Base-by-base conservation (phyloP, 1,140 invertebrate genomes). In the Spodoptera frugiperda region DNA sequence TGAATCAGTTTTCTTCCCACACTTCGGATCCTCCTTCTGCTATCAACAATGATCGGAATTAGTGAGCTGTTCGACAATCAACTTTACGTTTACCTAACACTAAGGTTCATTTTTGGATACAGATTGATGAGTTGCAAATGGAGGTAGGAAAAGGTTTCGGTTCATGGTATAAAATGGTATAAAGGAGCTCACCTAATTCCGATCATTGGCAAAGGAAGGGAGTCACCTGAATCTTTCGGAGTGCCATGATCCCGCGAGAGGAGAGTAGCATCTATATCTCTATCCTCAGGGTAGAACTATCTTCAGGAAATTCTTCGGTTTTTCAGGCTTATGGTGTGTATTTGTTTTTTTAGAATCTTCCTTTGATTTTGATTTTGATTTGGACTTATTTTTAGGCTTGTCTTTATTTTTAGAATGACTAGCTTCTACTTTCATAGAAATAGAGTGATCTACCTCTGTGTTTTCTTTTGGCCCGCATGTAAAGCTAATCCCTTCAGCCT, bases 21-120 rank as follows among this genome's bases (percentile, higher is more conserved):
- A 17, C 54, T 12, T 25, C 21, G 9, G 17, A 10, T 57, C 9
- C 10, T 10, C 17, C 54, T 57, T 57, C 17, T 25, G 19, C 54
- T 57, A 57, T 25, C 21, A 57, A 57, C 21, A 57, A 57, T 25
- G 54, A 25, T 57, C 54, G 54, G 54, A 57, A 25, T 57, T 57
- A 57, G 54, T 17, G 54, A 25, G 21, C 17, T 57, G 54, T 19
- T 25, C 6, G 10, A 51, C 3, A 15, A 51, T n/a, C n/a, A 39
- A 6, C 33, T 39, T 39, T 39, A 39, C 33, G 5, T 39, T 39
- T 10, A 39, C 33, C 3, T 39, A 39, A 8, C 33, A 39, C 9
- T 39, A 39, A 39, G 33, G 33, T 8, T 39, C 9, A 10, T 8
- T 39, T 39, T 39, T 39, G 4, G 33, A 39, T 8, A 39, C 8